A percentile compares a stretch with the other conserved stretches of the same genome.
phyloP scores from a whole-genome alignment of 2,113 vertebrate species.

The Charadrius vociferus region DNA sequence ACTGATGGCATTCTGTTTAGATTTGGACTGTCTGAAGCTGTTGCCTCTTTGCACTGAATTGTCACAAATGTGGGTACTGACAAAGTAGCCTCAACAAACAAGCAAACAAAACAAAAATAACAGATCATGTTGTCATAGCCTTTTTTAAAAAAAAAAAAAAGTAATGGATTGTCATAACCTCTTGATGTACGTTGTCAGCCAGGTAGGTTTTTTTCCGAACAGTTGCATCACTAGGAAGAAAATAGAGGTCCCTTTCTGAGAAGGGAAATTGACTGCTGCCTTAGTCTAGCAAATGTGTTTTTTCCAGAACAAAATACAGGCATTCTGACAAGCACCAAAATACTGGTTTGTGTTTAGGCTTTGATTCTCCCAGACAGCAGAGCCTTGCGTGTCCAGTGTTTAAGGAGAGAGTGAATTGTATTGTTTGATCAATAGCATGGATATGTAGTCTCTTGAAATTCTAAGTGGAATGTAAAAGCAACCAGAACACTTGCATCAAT shows the following conservation, averaged over 20 bases:
- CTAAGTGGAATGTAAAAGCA: background rate
- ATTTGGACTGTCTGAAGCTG: background rate
- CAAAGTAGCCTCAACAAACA: background rate
- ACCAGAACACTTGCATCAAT: background rate
- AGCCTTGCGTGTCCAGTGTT: background rate
- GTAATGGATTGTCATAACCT: background rate
- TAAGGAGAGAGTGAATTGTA: background rate
- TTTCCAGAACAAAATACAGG: background rate
- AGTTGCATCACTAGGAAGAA: background rate
- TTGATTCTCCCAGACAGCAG: conserved; percentile 9
- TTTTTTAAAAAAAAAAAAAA: background rate
- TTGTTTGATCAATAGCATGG: background rate
- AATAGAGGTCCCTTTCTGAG: background rate
- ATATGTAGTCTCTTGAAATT: background rate
- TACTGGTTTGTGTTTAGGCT: background rate
- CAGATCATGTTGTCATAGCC: background rate
- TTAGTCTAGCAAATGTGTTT: background rate
- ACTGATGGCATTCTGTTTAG: background rate
- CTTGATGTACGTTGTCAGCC: background rate
- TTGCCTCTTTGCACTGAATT: background rate
- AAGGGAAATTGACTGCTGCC: background rate
- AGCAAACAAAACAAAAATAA: background rate
- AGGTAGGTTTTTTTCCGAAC: background rate
- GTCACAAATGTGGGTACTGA: background rate
- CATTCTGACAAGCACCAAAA: background rate